Base-by-base conservation (phyloP, 2,888 invertebrate genomes). In the Scaptomyza tumidula region DNA sequence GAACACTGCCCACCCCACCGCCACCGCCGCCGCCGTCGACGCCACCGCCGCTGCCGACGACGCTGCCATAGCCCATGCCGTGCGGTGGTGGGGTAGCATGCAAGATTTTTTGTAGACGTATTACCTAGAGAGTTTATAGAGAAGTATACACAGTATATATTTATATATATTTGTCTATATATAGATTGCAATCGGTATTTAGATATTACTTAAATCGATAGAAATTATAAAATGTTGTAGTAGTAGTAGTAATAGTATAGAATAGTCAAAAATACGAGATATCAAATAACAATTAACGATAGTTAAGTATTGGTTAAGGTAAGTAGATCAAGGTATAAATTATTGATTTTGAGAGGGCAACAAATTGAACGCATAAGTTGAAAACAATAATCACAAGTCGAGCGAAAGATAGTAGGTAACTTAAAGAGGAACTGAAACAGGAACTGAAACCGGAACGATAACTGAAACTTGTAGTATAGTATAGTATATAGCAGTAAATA, bases 101-200 rank as follows among this genome's bases (percentile, higher is more conserved):
- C 93, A 96, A 95, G 91, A 95, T 95, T 92, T 95, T 94, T 93
- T 95, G 95, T 92, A 96, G 94, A 93, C 96, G 96, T 94, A 95
- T 94, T 93, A 96, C 96, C 96, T 96, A 91, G 83, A 91, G 83
- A 85, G 87, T 41, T 41, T 41, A 16, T 86, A 68, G 61, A 87
- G 72, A 87, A 82, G 80, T 80, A 80, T 75, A 77, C 52, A 77
- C 52, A 76, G 76, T 77, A 80, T 77, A 75, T 65, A 80, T 77
- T 74, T 65, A 67, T 76, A 80, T 57, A 68, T 65, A 58, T 52
- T 53, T 46, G 2, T 19, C 1, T 19, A 19, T 52, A 31, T 56
- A 55, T 43, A 33, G 27, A 55, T 41, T 46, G 56, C 57, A 61
- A 39, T 53, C 41, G 33, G 33, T 61, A 68, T 61, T 60, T 35